phyloP scores from a whole-genome alignment of 2,113 vertebrate genomes.

The Campylorhamphus procurvoides region DNA sequence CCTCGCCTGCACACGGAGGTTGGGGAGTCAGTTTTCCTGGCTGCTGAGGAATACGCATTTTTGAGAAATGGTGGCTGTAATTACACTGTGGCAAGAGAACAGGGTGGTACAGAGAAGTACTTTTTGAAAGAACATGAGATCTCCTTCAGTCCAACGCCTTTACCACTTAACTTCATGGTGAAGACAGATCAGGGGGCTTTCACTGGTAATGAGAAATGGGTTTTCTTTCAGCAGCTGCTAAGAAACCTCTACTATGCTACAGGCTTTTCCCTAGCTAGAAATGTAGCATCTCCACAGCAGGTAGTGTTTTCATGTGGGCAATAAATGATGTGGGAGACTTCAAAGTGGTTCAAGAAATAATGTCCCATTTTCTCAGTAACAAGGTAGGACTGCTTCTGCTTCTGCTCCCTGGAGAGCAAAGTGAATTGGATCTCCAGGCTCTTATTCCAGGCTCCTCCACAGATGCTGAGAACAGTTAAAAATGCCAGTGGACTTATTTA shows the following conservation, averaged over 20 bases:
- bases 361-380: conserved; percentile 8
- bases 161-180: not conserved
- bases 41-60: not conserved
- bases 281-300: not conserved
- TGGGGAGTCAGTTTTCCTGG: not conserved
- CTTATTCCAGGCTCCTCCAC: not conserved
- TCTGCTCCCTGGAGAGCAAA: not conserved
- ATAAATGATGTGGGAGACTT: not conserved
- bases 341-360: not conserved
- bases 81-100: not conserved
- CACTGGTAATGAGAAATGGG: not conserved
- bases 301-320: not conserved
- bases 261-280: not conserved
- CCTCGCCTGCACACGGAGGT: not conserved
- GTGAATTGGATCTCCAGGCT: not conserved
- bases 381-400: not conserved
- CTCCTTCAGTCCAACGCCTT: not conserved
- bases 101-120: not conserved
- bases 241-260: not conserved
- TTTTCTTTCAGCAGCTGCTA: not conserved
- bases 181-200: not conserved
- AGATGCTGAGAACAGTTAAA: not conserved
- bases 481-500: not conserved
- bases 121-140: not conserved
- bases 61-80: not conserved